A percentile compares a stretch with the other conserved stretches of the same genome.
These are phyloP conservation scores for Lampris incognitus DNA, from an alignment of 2,113 vertebrate species.

Conservation along the genomic window DNA sequence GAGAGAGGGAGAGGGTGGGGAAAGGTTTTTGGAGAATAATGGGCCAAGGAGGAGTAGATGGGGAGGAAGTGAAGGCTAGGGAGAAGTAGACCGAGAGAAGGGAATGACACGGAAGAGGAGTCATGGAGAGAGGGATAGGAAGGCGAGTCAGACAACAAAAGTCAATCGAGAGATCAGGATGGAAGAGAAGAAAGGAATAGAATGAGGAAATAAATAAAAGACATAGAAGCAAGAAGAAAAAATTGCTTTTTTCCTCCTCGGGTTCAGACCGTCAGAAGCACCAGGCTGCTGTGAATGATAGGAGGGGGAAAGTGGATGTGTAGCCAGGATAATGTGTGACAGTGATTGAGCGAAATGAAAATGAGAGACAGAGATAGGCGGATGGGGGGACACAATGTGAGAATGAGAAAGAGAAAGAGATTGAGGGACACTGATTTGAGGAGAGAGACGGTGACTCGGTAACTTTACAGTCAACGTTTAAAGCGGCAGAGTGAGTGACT, in stretches of 20 bases:
- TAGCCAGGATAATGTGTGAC: background rate
- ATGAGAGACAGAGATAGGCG: background rate
- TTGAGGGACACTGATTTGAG: background rate
- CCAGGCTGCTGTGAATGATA: constrained; percentile 4
- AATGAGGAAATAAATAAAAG: background rate
- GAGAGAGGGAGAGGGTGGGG: constrained; percentile 24
- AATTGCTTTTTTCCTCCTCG: background rate
- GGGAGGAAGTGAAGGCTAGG: background rate
- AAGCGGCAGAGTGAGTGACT: constrained; percentile 3
- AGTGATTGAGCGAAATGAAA: constrained; percentile 1
- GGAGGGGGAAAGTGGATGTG: background rate
- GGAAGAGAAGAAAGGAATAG: background rate
- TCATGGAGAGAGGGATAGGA: background rate
- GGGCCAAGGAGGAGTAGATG: background rate
- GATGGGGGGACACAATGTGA: background rate
- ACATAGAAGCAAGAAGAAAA: background rate
- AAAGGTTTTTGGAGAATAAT: constrained; percentile 33
- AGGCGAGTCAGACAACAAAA: background rate
- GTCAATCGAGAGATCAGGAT: background rate
- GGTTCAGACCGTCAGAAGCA: background rate
- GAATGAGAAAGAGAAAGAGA: constrained; percentile 13
- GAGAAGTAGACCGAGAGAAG: background rate
- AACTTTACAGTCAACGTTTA: background rate
- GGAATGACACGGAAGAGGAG: background rate
- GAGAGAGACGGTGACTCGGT: too few relatives aligned